A percentile compares a stretch with the other conserved stretches of the same genome.
Evolutionary conservation across 1,140 invertebrate species (phyloP).

Genomic region (Batillaria attramentaria): DNA sequence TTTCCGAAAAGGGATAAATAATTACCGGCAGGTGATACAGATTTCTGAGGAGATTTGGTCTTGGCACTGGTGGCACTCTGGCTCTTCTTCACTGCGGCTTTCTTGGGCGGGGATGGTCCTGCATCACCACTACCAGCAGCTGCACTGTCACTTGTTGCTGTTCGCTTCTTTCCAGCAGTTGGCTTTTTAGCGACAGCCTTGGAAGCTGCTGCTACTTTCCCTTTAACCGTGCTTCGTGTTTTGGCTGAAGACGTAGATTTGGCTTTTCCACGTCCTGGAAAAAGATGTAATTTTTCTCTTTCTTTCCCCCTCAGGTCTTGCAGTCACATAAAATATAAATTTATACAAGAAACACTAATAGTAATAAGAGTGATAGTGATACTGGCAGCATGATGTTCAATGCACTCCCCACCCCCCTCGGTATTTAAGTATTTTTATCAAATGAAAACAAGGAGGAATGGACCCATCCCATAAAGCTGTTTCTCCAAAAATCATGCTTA

Average conservation of each 20-base stretch:
- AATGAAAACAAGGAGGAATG: too few species aligned
- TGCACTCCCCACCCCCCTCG: too few species aligned
- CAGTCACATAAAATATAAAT: too few species aligned
- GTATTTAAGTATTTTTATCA: too few species aligned
- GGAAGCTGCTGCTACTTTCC: neutral
- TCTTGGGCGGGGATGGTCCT: constrained; percentile 14
- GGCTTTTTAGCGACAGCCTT: neutral
- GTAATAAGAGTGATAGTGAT: too few species aligned
- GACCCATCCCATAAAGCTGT: too few species aligned
- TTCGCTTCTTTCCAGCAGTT: neutral
- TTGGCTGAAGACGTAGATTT: neutral
- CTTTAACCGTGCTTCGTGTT: neutral
- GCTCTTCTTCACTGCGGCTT: constrained; percentile 30
- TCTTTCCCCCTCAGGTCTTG: too few species aligned
- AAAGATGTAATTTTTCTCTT: neutral
- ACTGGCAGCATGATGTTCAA: too few species aligned
- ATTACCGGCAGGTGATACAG: too few species aligned
- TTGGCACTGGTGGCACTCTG: constrained; percentile 16
- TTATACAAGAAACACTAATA: too few species aligned
- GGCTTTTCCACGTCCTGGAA: constrained; percentile 8
- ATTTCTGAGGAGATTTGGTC: constrained; percentile 19
- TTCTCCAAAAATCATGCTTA: too few species aligned
- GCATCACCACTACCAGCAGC: neutral
- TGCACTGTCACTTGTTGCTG: neutral
- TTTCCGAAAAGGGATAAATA: too few species aligned